Evolutionary conservation across 2,888 invertebrate species (phyloP), one percentile per base, ranked within the genome.

Genomic region (Leptodirus hochenwartii): DNA sequence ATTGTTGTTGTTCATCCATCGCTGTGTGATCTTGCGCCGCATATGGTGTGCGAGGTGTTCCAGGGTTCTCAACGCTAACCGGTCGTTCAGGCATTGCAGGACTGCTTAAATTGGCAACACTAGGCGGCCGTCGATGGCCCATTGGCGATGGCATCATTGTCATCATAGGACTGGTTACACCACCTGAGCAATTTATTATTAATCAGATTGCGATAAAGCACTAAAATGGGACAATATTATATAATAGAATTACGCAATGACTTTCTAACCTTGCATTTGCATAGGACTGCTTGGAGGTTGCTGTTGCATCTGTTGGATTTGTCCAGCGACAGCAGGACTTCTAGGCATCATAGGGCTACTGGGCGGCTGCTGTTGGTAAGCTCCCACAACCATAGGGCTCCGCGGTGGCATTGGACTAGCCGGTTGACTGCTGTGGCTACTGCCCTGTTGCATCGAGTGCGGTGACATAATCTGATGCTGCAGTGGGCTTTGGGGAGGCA

Each of bases 11-110:
- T n/a, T 38, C 38, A 23, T 41, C 39, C n/a, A n/a, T n/a, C n/a
- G n/a, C n/a, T 11, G 25, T n/a, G 25, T 8, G 6, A 25, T n/a
- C 12, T 9, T 8, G 6, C 9, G 25, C 8, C 33, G 14, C 15
- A 24, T 45, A 3, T 48, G 53, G 39, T 6, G 54, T 54, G 29
- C 58, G 59, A 4, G 66, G 63, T 2, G 64, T 64, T 23, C 57
- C 47, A 4, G 66, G 65, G 47, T 66, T 68, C 39, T 67, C 67
- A 2, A 64, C 62, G 41, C 66, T 66, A 30, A 60, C 63, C 0
- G 68, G 68, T 31, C 67, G 49, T 36, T 69, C 68, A 1, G 66
- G 63, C 52, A 64, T 61, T 3, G 61, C 59, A 20, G 62, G 62
- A 33, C 59, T 61, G 30, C 59, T 62, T n/a, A n/a, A n/a, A n/a